These are phyloP conservation scores for Neoscelio sp. DNA, from an alignment of 2,888 invertebrate genomes.

Conservation along the genomic window DNA sequence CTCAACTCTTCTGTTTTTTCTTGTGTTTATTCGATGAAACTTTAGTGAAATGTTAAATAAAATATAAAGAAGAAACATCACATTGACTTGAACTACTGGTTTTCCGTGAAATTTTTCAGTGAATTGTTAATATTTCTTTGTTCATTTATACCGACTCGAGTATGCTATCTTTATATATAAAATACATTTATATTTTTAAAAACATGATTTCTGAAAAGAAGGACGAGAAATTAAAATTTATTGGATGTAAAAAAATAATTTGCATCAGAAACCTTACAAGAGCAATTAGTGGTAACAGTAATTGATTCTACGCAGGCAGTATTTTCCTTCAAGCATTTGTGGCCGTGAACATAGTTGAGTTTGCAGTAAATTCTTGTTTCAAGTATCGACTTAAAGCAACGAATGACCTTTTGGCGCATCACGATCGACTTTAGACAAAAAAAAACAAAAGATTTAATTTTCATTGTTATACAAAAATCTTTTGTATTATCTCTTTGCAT, in stretches of 20 bases:
- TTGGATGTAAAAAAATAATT: conserved; percentile 32
- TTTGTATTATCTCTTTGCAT: conserved; percentile 33
- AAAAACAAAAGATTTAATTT: conserved; percentile 55
- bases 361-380: conserved; percentile 46
- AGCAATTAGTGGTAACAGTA: conserved; percentile 31
- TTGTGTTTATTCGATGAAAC: too few species aligned
- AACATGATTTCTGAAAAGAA: too few species aligned
- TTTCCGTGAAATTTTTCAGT: too few species aligned
- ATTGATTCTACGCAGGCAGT: conserved; percentile 33
- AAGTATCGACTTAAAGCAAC: conserved; percentile 48
- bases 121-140: too few species aligned
- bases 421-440: conserved; percentile 32
- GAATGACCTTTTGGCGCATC: conserved; percentile 47
- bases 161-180: too few species aligned
- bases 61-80: too few species aligned
- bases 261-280: conserved; percentile 23
- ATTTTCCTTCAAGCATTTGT: conserved; percentile 29
- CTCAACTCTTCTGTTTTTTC: too few species aligned
- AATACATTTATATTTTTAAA: too few species aligned
- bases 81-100: too few species aligned
- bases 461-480: conserved; percentile 46
- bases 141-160: too few species aligned
- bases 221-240: too few species aligned
- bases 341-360: conserved; percentile 37
- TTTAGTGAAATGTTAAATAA: too few species aligned